Evolutionary conservation across 2,888 invertebrate species (phyloP).

Genomic region (Leucozona laternaria): DNA sequence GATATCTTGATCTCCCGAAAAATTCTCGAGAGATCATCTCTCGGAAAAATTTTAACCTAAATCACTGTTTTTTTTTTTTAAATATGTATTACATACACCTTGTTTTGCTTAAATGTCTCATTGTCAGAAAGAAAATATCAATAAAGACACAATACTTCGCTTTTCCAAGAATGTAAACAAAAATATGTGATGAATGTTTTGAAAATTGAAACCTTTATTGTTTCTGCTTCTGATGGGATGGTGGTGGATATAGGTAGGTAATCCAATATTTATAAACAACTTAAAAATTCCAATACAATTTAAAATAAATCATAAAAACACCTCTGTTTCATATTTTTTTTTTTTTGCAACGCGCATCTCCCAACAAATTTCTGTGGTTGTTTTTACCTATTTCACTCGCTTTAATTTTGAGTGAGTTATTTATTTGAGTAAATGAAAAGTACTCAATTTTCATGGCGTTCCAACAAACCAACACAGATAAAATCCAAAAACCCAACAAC

Average conservation of each 20-base stretch:
- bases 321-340: constrained; percentile 15
- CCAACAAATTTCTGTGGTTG: neutral
- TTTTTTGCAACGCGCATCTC: constrained; percentile 32
- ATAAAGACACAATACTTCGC: neutral
- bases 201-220: constrained; percentile 21
- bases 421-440: constrained; percentile 29
- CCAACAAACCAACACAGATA: constrained; percentile 6
- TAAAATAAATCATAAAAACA: constrained; percentile 30
- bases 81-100: no score
- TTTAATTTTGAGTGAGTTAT: neutral
- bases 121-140: constrained; percentile 1
- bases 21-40: no score
- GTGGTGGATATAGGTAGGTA: neutral
- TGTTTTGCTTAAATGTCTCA: neutral
- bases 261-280: constrained; percentile 35
- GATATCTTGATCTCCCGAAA: no score
- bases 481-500: constrained; percentile 25
- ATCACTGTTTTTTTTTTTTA: no score
- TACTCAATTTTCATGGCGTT: constrained; percentile 37
- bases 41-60: no score
- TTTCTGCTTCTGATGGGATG: neutral
- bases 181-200: constrained; percentile 25
- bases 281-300: constrained; percentile 25
- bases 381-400: neutral
- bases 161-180: neutral